Evolutionary conservation across 2,888 invertebrate genomes (phyloP), one percentile per base, ranked within the genome.

Genomic region (Luperina nickerlii): DNA sequence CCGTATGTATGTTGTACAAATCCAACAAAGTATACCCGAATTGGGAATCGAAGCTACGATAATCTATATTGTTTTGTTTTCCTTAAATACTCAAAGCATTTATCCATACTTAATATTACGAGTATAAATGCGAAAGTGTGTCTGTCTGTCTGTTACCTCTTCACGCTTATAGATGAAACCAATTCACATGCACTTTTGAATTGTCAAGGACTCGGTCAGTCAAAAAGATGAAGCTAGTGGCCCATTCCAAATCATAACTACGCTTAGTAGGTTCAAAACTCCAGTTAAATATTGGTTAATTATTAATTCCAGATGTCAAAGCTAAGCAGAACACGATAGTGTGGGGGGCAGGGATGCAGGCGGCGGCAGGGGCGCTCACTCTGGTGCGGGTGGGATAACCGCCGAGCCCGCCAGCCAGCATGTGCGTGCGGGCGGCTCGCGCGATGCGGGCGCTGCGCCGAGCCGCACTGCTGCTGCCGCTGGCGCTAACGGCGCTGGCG

Each of bases 401-500:
- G 82, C 75, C 38, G 48, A 27, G 42, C 32, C 45, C 63, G 38
- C 65, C 72, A 62, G 72, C 68, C 83, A 91, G 83, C 80, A 96
- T 96, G 97, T 95, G 95, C 94, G 93, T 95, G 93, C 95, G 96
- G 88, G 93, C 92, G 93, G 94, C 94, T 92, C 95, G 95, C 80
- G 93, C 93, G 88, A 91, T 95, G 90, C 95, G 96, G 82, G 94
- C 94, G 90, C 91, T 96, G 92, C 95, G 96, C 90, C 96, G 97
- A 84, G 94, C 92, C 83, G 94, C 95, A 94, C 94, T 97, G 93
- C 94, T 97, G 93, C 90, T 97, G 95, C 95, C 97, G 94, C 90
- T 97, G 95, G 92, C 91, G 90, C 93, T 97, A 89, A 96, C 97
- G 63, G 97, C 97, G 83, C 93, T 97, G 83, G 96, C 96, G 90